A percentile compares a stretch with the other conserved stretches of the same genome.
These are phyloP conservation scores for Nipponia nippon DNA, from an alignment of 2,113 vertebrate species.

Conservation along the genomic window DNA sequence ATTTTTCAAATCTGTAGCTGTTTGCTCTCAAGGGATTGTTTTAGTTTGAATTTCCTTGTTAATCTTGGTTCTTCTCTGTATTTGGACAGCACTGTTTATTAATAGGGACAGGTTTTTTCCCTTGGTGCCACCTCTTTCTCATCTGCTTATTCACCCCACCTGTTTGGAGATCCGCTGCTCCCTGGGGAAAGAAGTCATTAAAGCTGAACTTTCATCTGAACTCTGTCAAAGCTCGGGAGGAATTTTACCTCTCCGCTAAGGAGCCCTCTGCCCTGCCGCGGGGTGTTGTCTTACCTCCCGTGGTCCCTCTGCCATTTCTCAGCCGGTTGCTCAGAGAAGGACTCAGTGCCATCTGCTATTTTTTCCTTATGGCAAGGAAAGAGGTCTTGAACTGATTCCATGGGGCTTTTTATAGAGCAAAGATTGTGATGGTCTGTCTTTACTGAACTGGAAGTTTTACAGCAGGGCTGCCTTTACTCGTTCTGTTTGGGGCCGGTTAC, in stretches of 20 bases:
- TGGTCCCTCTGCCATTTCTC: conserved; percentile 2
- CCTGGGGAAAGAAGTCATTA: background rate
- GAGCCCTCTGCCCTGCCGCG: background rate
- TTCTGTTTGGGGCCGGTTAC: background rate
- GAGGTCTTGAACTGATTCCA: background rate
- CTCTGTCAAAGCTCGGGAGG: background rate
- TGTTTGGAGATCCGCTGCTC: background rate
- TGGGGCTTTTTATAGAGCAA: conserved; percentile 41
- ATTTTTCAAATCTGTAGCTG: background rate
- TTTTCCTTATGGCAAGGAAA: conserved; percentile 23
- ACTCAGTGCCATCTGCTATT: background rate
- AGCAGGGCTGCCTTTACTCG: background rate
- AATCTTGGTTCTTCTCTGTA: background rate
- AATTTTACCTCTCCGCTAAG: background rate
- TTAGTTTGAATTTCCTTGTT: background rate
- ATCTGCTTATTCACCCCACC: background rate
- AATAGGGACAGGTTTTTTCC: background rate
- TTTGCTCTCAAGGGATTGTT: background rate
- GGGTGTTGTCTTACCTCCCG: conserved; percentile 11
- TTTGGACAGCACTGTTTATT: background rate
- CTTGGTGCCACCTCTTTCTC: background rate
- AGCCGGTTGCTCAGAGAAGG: background rate
- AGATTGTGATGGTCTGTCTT: background rate
- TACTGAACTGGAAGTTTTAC: background rate
- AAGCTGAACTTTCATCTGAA: background rate